These are phyloP conservation scores for Syrmaticus mikado DNA, from an alignment of 2,113 vertebrate species.

Conservation along the genomic window DNA sequence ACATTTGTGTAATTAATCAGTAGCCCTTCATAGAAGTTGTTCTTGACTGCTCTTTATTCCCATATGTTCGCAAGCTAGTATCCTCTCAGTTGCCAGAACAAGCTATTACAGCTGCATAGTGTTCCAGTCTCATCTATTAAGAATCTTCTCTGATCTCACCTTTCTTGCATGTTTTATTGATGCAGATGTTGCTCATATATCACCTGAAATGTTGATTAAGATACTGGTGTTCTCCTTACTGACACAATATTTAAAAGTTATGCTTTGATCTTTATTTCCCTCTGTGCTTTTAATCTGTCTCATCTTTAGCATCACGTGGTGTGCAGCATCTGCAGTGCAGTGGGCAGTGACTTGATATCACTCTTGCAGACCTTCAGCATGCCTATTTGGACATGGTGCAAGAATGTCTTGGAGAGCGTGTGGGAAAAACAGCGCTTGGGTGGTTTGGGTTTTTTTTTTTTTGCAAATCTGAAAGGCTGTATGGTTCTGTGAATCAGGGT, in stretches of 20 bases:
- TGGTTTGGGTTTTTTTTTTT: too few relatives aligned
- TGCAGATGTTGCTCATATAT: background rate
- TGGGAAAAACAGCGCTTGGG: background rate
- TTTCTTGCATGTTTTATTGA: background rate
- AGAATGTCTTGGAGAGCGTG: background rate
- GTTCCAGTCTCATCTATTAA: background rate
- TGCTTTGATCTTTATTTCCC: background rate
- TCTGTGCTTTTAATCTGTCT: background rate
- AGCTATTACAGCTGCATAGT: background rate
- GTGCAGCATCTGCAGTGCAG: background rate
- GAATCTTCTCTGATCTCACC: background rate
- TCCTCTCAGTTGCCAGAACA: background rate
- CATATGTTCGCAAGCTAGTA: background rate
- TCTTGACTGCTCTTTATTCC: background rate
- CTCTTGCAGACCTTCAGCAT: background rate
- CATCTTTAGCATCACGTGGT: background rate
- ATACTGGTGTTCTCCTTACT: background rate
- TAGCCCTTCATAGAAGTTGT: background rate
- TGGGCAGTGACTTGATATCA: background rate
- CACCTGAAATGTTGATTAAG: background rate
- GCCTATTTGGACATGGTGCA: fast-evolving
- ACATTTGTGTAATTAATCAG: background rate
- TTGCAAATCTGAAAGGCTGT: background rate
- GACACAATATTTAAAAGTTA: background rate
- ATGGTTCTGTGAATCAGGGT: background rate